Conservation (phyloP, 2,113 vertebrate species). For the Pteronura brasiliensis region DNA sequence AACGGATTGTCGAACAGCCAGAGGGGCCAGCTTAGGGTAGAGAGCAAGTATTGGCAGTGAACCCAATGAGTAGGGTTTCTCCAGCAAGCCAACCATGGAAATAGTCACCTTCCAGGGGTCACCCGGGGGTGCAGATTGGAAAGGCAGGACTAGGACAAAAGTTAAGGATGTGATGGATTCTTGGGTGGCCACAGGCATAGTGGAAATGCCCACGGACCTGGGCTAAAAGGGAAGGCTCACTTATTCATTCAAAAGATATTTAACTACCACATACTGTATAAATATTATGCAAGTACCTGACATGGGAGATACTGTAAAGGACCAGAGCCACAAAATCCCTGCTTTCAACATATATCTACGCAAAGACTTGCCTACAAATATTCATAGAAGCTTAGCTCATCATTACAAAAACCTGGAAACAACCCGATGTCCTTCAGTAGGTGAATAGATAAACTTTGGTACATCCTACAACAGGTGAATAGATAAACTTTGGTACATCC, state of each 20-base stretch:
- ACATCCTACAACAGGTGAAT: background rate
- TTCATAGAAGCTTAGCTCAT: background rate
- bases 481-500: background rate
- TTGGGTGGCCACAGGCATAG: background rate
- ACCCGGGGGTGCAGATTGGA: constrained; percentile 15
- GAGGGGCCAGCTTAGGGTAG: constrained; percentile 63
- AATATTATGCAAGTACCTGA: background rate
- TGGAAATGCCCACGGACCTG: background rate
- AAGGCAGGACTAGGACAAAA: background rate
- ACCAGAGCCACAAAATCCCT: background rate
- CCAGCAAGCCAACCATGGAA: constrained; percentile 26
- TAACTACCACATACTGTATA: background rate
- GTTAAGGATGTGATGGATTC: background rate
- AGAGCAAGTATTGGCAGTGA: constrained; percentile 56
- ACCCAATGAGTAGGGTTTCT: background rate
- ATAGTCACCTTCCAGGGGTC: constrained; percentile 32
- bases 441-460: background rate
- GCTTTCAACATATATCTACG: background rate
- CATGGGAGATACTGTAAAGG: background rate
- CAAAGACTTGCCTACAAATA: background rate
- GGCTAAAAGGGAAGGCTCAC: background rate
- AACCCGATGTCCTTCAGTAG: background rate
- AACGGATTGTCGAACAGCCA: constrained; percentile 59
- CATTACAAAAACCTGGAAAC: background rate
- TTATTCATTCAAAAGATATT: constrained; percentile 29